phyloP scores from a whole-genome alignment of 1,140 invertebrate genomes.

The Epicauta chinensis region DNA sequence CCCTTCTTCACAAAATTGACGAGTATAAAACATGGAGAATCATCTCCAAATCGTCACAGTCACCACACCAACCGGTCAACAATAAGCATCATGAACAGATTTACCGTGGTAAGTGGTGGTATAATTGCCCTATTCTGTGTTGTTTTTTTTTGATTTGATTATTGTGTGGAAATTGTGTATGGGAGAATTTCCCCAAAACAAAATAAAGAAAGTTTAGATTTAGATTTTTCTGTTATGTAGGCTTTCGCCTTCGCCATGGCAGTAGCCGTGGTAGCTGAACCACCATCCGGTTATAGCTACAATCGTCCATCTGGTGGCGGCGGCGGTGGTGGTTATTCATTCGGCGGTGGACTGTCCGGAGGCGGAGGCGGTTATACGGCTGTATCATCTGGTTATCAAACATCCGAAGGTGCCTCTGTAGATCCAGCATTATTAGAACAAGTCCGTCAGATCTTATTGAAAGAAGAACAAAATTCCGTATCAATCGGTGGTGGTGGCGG shows the following conservation, averaged over 20 bases:
- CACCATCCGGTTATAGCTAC: constrained; percentile 61
- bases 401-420: constrained; percentile 69
- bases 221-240: constrained; percentile 48
- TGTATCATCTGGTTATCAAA: constrained; percentile 65
- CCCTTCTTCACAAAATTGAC: no score
- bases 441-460: constrained; percentile 72
- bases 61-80: constrained; percentile 39
- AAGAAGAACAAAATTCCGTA: constrained; percentile 62
- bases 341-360: constrained; percentile 45
- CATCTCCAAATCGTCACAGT: constrained; percentile 6
- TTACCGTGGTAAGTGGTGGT: constrained; percentile 41
- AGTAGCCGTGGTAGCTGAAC: constrained; percentile 51
- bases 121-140: constrained; percentile 1
- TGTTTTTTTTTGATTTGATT: not conserved
- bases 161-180: not conserved
- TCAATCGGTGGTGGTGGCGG: constrained; percentile 42
- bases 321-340: constrained; percentile 37
- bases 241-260: constrained; percentile 58
- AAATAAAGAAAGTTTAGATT: no score
- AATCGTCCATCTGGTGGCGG: constrained; percentile 51
- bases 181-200: no score
- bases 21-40: no score
- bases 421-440: constrained; percentile 71
- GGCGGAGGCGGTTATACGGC: constrained; percentile 65
- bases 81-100: constrained; percentile 43